Evolutionary conservation across 2,888 invertebrate genomes (phyloP), one percentile per base, ranked within the genome.

Genomic region (Ochropleura leucogaster): DNA sequence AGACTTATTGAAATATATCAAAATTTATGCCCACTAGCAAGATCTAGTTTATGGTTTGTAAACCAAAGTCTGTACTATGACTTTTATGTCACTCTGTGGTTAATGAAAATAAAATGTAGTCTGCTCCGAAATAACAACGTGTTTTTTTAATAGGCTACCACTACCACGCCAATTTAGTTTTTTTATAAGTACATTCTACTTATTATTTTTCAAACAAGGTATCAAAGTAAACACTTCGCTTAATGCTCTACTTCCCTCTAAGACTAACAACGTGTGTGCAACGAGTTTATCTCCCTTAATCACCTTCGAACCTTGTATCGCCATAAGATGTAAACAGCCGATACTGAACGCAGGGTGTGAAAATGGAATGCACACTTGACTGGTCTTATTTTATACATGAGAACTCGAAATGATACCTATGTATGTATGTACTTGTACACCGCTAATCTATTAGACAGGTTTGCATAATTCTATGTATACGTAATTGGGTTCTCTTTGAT

Each of bases 231-330:
- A 66, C 53, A 62, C 10, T 30, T 66, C 46, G n/a, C 30, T 72
- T 80, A 80, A 51, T 72, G 66, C 71, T 80, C 66, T 59, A 62
- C 59, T 75, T 47, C 66, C 42, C 66, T 63, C 47, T 51, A 62
- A 74, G 65, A 57, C 59, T 72, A 78, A 79, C 73, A 75, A 71
- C 55, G 59, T 67, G 59, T 81, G 72, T 70, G 67, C 73, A 76
- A 72, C 53, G 75, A 65, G 74, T 77, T 71, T 79, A 82, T 77
- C 72, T 71, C 66, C 68, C 40, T n/a, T 86, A 82, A 77, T 73
- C 79, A 84, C 74, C 64, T 75, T 65, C 67, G 57, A 72, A 72
- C 47, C 72, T 79, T 44, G 67, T 67, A 73, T 69, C 66, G 46
- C 53, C n/a, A 44, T 74, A 71, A 53, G 46, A 70, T 63, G 62